phyloP scores from a whole-genome alignment of 2,797 vertebrate genomes.

The Sebastolobus alascanus region DNA sequence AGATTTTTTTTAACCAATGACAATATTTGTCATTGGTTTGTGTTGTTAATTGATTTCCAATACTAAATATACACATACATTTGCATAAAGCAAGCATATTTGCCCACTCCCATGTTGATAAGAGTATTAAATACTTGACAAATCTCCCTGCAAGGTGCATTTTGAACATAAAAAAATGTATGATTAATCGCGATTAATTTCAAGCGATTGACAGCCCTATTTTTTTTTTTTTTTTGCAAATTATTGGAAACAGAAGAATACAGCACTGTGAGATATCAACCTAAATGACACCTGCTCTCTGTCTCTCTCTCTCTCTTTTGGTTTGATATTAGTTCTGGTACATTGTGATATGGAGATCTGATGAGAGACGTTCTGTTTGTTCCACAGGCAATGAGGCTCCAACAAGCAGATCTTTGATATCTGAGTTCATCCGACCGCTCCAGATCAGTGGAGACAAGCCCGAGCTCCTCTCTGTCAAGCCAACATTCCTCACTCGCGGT shows the following conservation, averaged over 20 bases:
- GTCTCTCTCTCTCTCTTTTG: not conserved
- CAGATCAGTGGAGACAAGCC: constrained; percentile 90
- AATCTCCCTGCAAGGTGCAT: no score
- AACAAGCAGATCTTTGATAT: constrained; percentile 88
- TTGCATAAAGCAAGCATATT: no score
- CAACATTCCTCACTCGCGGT: constrained; percentile 90
- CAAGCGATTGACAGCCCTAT: no score
- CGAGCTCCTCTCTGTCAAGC: constrained; percentile 91
- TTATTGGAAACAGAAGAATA: not conserved
- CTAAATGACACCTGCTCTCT: not conserved
- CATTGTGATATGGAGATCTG: constrained; percentile 27
- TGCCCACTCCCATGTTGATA: no score
- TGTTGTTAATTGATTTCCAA: no score
- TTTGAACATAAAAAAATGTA: no score
- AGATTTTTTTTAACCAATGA: no score
- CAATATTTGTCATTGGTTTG: no score
- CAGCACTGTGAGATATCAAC: not conserved
- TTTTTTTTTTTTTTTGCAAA: not conserved
- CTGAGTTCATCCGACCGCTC: constrained; percentile 91
- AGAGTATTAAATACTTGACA: no score
- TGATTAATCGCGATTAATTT: no score
- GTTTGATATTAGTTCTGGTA: constrained; percentile 15
- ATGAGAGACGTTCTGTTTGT: constrained; percentile 41
- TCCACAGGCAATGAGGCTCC: constrained; percentile 90
- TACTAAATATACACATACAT: no score